Percentiles rank a stretch among this genome's conserved stretches.
Evolutionary conservation across 2,888 invertebrate genomes (phyloP).

Genomic region (Mactromeris polynyma): DNA sequence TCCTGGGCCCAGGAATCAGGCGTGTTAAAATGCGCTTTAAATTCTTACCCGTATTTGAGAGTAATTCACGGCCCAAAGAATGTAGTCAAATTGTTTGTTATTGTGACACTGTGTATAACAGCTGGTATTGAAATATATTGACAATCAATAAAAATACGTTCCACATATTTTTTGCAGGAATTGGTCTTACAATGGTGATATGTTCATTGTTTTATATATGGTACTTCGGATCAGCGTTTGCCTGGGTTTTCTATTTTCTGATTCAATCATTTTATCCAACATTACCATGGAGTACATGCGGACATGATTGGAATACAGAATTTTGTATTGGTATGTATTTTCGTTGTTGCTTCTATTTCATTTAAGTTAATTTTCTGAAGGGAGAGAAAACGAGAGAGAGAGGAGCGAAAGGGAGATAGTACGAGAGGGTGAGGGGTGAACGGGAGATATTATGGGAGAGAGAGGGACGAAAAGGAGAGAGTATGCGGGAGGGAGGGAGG

Average conservation of each 20-base stretch:
- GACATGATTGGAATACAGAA: conserved; percentile 88
- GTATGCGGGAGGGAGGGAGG: neutral
- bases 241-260: conserved; percentile 97
- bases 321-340: conserved; percentile 68
- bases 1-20: no score
- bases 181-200: conserved; percentile 88
- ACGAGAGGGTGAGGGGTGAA: neutral
- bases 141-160: no score
- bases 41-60: no score
- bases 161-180: conserved; percentile 84
- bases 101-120: no score
- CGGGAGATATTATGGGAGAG: neutral
- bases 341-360: neutral
- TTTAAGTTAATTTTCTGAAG: neutral
- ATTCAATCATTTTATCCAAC: conserved; percentile 95
- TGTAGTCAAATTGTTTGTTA: no score
- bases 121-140: no score
- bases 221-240: conserved; percentile 98
- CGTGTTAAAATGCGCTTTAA: no score
- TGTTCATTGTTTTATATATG: conserved; percentile 96
- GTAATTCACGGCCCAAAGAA: no score
- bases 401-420: neutral
- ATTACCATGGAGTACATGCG: conserved; percentile 94
- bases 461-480: no score
- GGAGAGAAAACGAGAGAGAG: neutral